Evolutionary conservation across 1,140 invertebrate genomes (phyloP), one percentile per base, ranked within the genome.

Genomic region (Heliconius himera): DNA sequence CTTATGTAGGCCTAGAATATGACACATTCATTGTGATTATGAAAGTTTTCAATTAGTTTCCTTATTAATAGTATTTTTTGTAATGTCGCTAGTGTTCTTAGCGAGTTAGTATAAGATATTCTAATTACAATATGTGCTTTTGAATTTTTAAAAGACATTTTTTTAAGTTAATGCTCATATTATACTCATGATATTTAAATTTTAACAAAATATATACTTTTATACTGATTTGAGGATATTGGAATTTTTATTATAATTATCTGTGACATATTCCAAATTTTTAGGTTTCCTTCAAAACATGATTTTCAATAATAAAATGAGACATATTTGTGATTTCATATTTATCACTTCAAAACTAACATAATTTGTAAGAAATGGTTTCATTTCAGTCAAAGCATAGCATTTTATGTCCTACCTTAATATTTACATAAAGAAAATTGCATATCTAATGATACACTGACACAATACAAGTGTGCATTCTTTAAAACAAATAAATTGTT

Each of bases 391-490:
- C 79, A 38, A 70, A 76, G 54, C 70, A 76, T 79, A 79, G 74
- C 78, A 72, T 74, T 56, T 54, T 70, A 66, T 49, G n/a, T 70
- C 73, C 80, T 81, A 81, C 74, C n/a, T 41, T 81, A 77, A 81
- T 81, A 81, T 81, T 81, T 81, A 81, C 81, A 82, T 82, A 72
- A 76, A 78, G 26, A 77, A 77, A 73, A 74, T 70, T 73, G 76
- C 71, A 77, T 79, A 79, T 46, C 60, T 66, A 29, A 11, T 26
- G 13, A 29, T 66, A 66, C 73, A 74, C 60, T 38, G 60, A 74
- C 76, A 74, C 73, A 51, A 51, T 36, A 46, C 41, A 70, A 70
- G 13, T 38, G 2, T n/a, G 36, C 36, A 72, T 72, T 72, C 70
- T 72, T 72, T 72, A 72, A 38, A 72, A 72, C 33, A 38, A 72